Base-by-base conservation (phyloP, 2,888 invertebrate genomes). In the Parapristionchus giblindavisi region DNA sequence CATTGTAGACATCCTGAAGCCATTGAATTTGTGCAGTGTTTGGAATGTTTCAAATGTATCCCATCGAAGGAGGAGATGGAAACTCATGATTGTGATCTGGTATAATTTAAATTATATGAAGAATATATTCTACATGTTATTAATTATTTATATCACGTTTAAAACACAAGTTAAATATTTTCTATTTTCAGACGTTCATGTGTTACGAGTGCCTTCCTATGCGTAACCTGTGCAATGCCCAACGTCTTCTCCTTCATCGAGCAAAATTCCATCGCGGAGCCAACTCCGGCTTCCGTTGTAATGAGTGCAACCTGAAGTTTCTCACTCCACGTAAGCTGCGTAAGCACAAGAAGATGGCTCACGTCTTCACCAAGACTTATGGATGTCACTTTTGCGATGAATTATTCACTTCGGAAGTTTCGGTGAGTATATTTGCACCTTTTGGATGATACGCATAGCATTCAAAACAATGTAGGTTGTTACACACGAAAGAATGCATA, bases 311-410 rank as follows among this genome's bases (percentile, higher is more conserved):
- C 40, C 83, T 83, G 76, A 88, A 88, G 77, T 88, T 88, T 75
- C 76, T 88, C 68, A 88, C 88, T 14, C 88, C 88, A 36, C 75
- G 88, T 43, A 88, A 88, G 74, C 79, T 88, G 56, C 78, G 87
- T 17, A 85, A 88, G 77, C 88, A 88, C 78, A 83, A 84, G 68
- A 88, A 88, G 77, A 88, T 88, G 88, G 77, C 85, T 8, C 88
- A 88, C 72, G 85, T 88, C 11, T 86, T 87, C 76, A 83, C 85
- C 21, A 85, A 84, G 75, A 86, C 88, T 0, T 88, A 81, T 75
- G 85, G 81, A 21, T 88, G 88, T 76, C 88, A 88, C 76, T 88
- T 88, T 77, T 88, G 88, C 77, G 86, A 87, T 21, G 88, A 88
- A 43, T 76, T 85, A 29, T 88, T 88, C 80, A 85, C 85, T 63